A percentile compares a stretch with the other conserved stretches of the same genome.
These are phyloP conservation scores for Hymenopus coronatus DNA, from an alignment of 2,888 invertebrate species.

Conservation along the genomic window DNA sequence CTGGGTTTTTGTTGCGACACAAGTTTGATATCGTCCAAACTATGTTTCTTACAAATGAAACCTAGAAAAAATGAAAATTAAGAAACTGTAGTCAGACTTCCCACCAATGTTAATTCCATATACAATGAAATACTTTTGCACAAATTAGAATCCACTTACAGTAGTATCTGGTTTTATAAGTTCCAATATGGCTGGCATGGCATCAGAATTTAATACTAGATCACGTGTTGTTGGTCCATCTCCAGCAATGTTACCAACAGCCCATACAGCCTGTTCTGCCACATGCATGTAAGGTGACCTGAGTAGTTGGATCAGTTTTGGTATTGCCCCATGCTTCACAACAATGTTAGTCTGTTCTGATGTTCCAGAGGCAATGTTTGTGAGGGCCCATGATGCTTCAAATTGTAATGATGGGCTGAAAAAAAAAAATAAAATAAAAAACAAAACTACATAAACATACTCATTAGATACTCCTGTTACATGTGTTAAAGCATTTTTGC, in stretches of 20 bases:
- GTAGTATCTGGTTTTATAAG: conserved; percentile 63
- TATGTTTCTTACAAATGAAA: conserved; percentile 71
- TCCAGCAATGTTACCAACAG: conserved; percentile 95
- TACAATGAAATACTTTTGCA: no score
- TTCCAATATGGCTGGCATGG: conserved; percentile 67
- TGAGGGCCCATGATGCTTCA: conserved; percentile 96
- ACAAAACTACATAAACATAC: no score
- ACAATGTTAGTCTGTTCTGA: conserved; percentile 87
- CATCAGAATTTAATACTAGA: conserved; percentile 68
- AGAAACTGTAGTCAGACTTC: no score
- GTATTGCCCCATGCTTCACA: conserved; percentile 81
- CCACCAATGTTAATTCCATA: no score
- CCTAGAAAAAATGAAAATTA: conserved; percentile 37
- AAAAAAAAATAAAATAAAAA: not conserved
- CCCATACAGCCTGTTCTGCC: conserved; percentile 95
- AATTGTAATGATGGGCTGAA: conserved; percentile 77
- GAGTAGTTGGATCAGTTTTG: conserved; percentile 72
- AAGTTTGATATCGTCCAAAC: conserved; percentile 94
- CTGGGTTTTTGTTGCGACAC: conserved; percentile 91
- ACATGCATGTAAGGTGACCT: conserved; percentile 64
- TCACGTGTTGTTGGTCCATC: conserved; percentile 81
- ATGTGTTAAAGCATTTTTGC: no score
- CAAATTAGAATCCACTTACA: conserved; percentile 40
- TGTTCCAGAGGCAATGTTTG: conserved; percentile 95
- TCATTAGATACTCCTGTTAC: no score